A percentile compares a stretch with the other conserved stretches of the same genome.
These are phyloP conservation scores for Monomorium pharaonis DNA, from an alignment of 1,140 invertebrate species.

Conservation along the genomic window DNA sequence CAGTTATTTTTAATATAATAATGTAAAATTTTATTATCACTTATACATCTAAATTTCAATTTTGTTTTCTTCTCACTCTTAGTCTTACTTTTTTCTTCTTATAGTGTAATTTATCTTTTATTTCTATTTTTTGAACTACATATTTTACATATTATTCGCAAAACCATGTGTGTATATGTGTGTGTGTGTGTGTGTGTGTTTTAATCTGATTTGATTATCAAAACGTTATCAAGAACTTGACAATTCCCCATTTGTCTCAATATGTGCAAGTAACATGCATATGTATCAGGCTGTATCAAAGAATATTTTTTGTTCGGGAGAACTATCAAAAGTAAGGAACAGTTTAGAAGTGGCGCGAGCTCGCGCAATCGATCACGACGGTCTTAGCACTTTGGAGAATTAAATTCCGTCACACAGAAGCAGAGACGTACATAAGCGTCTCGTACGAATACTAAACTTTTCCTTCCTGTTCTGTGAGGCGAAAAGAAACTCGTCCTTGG, in stretches of 20 bases:
- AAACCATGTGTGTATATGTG: not conserved
- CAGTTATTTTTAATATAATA: not conserved
- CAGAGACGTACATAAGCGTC: constrained; percentile 42
- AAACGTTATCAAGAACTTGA: not conserved
- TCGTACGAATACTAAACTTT: constrained; percentile 55
- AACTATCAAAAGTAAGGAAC: constrained; percentile 43
- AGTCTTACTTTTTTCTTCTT: not conserved
- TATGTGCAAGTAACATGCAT: not conserved
- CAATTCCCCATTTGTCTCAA: not conserved
- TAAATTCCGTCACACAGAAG: constrained; percentile 57
- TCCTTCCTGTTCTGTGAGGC: constrained; percentile 42
- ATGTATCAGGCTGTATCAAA: constrained; percentile 12
- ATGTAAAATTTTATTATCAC: not conserved
- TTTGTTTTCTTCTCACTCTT: too few relatives aligned
- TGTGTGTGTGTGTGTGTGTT: too few relatives aligned
- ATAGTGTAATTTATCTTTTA: not conserved
- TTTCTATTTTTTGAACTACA: not conserved
- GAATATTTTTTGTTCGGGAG: not conserved
- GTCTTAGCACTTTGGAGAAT: constrained; percentile 60
- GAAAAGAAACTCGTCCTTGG: constrained; percentile 50
- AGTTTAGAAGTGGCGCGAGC: constrained; percentile 22
- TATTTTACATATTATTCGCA: not conserved
- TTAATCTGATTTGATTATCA: not conserved
- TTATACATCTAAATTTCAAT: not conserved
- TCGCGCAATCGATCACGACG: constrained; percentile 58